Percentiles rank a stretch among this genome's conserved stretches.
Evolutionary conservation across 1,140 invertebrate genomes (phyloP).

Genomic region (Ectropis grisescens): DNA sequence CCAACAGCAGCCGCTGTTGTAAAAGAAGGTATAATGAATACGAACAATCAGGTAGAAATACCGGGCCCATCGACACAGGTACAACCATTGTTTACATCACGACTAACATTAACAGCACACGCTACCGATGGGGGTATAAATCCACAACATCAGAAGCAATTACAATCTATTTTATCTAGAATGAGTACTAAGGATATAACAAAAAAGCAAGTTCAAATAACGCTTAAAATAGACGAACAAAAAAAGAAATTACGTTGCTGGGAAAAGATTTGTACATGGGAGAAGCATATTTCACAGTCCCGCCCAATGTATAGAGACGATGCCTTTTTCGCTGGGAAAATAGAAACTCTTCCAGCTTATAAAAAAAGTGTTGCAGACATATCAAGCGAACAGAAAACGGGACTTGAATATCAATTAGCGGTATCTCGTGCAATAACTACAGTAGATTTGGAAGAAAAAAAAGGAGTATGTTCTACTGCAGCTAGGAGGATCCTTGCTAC

Average conservation of each 20-base stretch:
- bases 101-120: conserved; percentile 37
- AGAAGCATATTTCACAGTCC: conserved; percentile 55
- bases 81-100: no score
- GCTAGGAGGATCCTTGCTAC: conserved; percentile 52
- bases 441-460: conserved; percentile 36
- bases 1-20: conserved; percentile 50
- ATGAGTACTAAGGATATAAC: conserved; percentile 38
- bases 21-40: conserved; percentile 13
- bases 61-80: conserved; percentile 23
- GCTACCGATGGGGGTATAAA: conserved; percentile 36
- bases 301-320: conserved; percentile 87
- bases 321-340: conserved; percentile 86
- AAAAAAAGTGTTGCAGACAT: conserved; percentile 69
- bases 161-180: conserved; percentile 48
- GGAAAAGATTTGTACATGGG: conserved; percentile 38
- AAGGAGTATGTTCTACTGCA: conserved; percentile 50
- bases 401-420: conserved; percentile 55
- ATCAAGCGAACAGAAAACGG: conserved; percentile 34
- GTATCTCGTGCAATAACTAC: conserved; percentile 48
- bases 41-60: no score
- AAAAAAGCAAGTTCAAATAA: conserved; percentile 27
- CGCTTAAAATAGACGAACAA: conserved; percentile 21
- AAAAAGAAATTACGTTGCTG: conserved; percentile 36
- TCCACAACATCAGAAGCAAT: conserved; percentile 47
- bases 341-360: conserved; percentile 82